Percentiles rank a stretch among this genome's conserved stretches.
phyloP scores from a whole-genome alignment of 2,797 vertebrate genomes.

The Sparus aurata region DNA sequence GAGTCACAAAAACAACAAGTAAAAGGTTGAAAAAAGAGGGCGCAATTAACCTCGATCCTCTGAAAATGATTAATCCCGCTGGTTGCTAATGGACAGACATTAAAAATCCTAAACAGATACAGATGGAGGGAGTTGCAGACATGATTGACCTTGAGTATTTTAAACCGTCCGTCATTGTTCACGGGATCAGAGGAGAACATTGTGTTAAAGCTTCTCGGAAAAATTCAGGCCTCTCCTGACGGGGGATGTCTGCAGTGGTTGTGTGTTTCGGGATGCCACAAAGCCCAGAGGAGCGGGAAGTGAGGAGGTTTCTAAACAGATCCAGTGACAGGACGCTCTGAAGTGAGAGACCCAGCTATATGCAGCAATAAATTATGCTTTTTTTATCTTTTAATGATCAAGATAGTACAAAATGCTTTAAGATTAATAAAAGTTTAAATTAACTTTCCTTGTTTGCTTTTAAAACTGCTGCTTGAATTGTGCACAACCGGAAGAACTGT shows the following conservation, averaged over 20 bases:
- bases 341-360: constrained; percentile 36
- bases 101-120: constrained; percentile 61
- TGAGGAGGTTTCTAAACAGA: constrained; percentile 60
- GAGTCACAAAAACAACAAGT: constrained; percentile 56
- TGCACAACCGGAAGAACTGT: no score
- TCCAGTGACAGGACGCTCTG: constrained; percentile 59
- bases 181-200: constrained; percentile 44
- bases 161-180: constrained; percentile 56
- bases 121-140: constrained; percentile 51
- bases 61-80: constrained; percentile 38
- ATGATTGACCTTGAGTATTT: constrained; percentile 44
- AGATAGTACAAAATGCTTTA: background rate
- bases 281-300: constrained; percentile 59
- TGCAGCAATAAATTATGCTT: background rate
- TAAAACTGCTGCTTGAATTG: no score
- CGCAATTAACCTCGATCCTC: constrained; percentile 18
- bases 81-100: constrained; percentile 49
- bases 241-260: constrained; percentile 36
- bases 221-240: constrained; percentile 38
- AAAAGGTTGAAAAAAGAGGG: constrained; percentile 37
- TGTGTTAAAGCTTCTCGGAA: constrained; percentile 37
- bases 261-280: constrained; percentile 25
- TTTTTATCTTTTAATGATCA: background rate
- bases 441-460: background rate
- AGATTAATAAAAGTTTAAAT: background rate